A percentile compares a stretch with the other conserved stretches of the same genome.
These are phyloP conservation scores for Fukomys damarensis DNA, from an alignment of 2,113 vertebrate genomes.

Conservation along the genomic window DNA sequence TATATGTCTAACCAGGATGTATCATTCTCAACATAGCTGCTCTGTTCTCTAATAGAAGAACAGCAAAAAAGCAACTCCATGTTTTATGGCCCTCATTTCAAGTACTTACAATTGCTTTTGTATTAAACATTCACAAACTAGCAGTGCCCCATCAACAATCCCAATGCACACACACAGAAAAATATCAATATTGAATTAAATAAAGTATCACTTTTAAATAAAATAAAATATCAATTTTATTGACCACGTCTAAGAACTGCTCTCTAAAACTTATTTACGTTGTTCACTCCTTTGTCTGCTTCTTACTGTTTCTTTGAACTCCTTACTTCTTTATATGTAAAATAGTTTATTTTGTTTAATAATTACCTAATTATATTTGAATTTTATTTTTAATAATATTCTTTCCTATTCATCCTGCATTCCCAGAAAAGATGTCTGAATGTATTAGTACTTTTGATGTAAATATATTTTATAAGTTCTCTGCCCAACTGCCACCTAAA, in stretches of 20 bases:
- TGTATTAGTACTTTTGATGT: neutral
- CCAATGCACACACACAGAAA: neutral
- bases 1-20: neutral
- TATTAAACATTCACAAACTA: neutral
- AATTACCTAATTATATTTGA: neutral
- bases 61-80: neutral
- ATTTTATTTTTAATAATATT: slow-evolving; percentile 30
- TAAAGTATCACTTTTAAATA: too few relatives aligned
- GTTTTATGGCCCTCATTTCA: neutral
- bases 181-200: too few relatives aligned
- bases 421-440: neutral
- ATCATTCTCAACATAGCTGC: neutral
- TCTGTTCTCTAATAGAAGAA: neutral
- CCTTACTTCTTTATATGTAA: neutral
- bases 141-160: neutral
- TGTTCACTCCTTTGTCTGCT: neutral
- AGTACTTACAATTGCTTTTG: neutral
- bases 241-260: neutral
- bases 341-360: neutral
- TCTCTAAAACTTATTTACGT: neutral
- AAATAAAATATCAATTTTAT: too few relatives aligned
- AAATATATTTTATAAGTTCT: neutral
- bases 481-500: neutral
- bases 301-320: neutral
- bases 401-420: neutral